Evolutionary conservation across 2,113 vertebrate species (phyloP), one percentile per base, ranked within the genome.

Genomic region (Probosciger aterrimus): DNA sequence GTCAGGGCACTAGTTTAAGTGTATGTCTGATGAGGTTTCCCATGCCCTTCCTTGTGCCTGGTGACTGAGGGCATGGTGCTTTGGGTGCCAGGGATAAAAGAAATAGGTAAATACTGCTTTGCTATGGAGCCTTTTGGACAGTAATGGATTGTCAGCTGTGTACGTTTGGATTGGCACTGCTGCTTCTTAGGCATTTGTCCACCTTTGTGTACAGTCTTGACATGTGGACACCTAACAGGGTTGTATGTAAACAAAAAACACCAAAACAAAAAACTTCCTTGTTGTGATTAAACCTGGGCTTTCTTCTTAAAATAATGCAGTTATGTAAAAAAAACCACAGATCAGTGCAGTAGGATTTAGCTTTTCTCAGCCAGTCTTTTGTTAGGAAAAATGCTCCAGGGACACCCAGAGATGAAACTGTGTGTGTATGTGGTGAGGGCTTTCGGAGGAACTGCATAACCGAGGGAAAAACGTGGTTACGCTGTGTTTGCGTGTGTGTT

Each of bases 161-260:
- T 25, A 41, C 46, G 52, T 60, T 68, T 69, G 52, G 35, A 22
- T 86, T 74, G 22, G 53, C 25, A 6, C 4, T 60, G 65, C 39
- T 75, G 1, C 59, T 86, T 27, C 60, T 46, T 68, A 67, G 33
- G 24, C n/a, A 6, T 68, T 68, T 95, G 57, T 41, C 50, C 6
- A 6, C 31, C 0, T 60, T 52, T 30, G n/a, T 57, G 27, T 39
- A 14, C 4, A 0, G 59, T 4, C 16, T 68, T 46, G 20, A 82
- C 44, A 49, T 17, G 43, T 16, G 59, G 70, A 65, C 9, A 15
- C 4, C 31, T 81, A 18, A 18, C 20, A 43, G 39, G 37, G 22
- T 27, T 77, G 55, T n/a, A 31, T 3, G 4, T 62, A 86, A 88
- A 62, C 39, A 79, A 60, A 67, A 37, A 44, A 19, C 25, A 53